phyloP scores from a whole-genome alignment of 92 coral and sea anemone genomes.

The Bergia sp. region DNA sequence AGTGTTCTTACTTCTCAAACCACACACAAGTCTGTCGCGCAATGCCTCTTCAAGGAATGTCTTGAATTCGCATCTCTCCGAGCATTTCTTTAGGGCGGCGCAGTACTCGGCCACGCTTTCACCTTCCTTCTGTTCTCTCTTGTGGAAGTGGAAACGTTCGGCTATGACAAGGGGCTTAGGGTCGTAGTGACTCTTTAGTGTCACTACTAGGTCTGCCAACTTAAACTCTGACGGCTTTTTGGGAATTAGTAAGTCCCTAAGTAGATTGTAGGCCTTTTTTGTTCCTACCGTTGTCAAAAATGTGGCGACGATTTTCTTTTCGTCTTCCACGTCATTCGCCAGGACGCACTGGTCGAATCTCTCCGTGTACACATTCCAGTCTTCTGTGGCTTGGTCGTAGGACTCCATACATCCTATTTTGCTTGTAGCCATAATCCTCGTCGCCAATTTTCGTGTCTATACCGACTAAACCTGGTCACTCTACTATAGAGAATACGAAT shows the following conservation, averaged over 20 bases:
- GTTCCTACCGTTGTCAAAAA: conserved; percentile 34
- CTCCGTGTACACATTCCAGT: conserved; percentile 37
- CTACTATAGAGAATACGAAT: neutral
- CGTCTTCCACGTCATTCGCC: conserved; percentile 23
- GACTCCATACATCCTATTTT: conserved; percentile 41
- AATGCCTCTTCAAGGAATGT: too few relatives aligned
- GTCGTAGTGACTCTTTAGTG: too few relatives aligned
- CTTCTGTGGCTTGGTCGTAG: conserved; percentile 36
- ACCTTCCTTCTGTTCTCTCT: too few relatives aligned
- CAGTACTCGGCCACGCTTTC: too few relatives aligned
- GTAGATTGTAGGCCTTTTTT: conserved; percentile 29
- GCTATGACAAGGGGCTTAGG: too few relatives aligned
- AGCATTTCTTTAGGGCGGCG: too few relatives aligned
- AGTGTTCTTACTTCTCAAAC: too few relatives aligned
- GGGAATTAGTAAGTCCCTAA: conserved; percentile 27
- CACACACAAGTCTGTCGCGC: too few relatives aligned
- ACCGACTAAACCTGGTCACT: neutral
- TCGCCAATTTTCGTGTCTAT: conserved; percentile 4
- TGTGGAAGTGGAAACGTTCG: too few relatives aligned
- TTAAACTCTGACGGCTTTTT: neutral
- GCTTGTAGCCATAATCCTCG: conserved; percentile 7
- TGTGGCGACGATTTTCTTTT: conserved; percentile 38
- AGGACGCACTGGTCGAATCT: conserved; percentile 31
- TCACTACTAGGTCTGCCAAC: too few relatives aligned
- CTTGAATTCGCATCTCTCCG: too few relatives aligned